A percentile compares a stretch with the other conserved stretches of the same genome.
phyloP scores from a whole-genome alignment of 2,797 vertebrate species.

The Graptemys geographica region DNA sequence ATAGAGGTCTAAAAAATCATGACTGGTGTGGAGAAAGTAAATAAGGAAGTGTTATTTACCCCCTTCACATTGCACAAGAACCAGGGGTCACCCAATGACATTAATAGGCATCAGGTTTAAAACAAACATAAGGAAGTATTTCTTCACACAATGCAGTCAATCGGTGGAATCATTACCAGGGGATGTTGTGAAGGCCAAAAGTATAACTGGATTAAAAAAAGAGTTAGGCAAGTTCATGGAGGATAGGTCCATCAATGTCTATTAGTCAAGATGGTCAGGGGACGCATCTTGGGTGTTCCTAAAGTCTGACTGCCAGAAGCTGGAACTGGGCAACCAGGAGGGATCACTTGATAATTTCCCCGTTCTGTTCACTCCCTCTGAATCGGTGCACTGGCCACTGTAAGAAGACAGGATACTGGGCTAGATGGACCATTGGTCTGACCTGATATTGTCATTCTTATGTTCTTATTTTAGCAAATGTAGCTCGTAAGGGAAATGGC shows the following conservation, averaged over 20 bases:
- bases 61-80: neutral
- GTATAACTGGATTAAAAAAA: neutral
- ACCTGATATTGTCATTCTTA: neutral
- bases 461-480: constrained; percentile 25
- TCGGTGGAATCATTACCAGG: neutral
- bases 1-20: neutral
- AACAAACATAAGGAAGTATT: neutral
- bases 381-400: neutral
- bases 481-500: neutral
- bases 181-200: neutral
- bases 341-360: neutral
- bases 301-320: neutral
- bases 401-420: neutral
- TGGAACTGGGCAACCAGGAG: neutral
- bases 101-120: neutral
- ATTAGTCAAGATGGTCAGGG: neutral
- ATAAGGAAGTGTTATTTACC: neutral
- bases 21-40: neutral
- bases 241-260: neutral
- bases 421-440: neutral
- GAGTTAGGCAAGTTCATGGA: neutral
- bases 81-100: neutral
- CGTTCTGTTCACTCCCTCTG: neutral
- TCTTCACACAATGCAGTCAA: neutral
- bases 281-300: neutral